phyloP scores from a whole-genome alignment of 2,113 vertebrate genomes.

The Zonotrichia leucophrys region DNA sequence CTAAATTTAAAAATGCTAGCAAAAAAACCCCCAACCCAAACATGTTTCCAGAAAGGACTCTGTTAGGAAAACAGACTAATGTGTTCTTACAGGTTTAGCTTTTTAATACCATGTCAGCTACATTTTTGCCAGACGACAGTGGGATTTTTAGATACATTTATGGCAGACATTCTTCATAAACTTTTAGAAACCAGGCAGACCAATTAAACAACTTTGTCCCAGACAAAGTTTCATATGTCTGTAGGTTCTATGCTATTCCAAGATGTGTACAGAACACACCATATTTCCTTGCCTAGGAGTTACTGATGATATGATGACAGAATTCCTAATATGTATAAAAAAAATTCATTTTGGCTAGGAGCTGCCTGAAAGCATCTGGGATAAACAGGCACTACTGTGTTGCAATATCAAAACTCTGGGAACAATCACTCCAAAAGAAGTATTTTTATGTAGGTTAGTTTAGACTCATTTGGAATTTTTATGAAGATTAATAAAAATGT shows the following conservation, averaged over 20 bases:
- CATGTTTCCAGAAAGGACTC: not conserved
- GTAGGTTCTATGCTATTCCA: not conserved
- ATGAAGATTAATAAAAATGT: not conserved
- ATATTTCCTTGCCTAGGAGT: not conserved
- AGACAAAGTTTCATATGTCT: not conserved
- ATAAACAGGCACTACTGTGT: not conserved
- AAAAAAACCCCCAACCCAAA: not conserved
- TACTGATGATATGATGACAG: not conserved
- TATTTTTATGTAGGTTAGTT: not conserved
- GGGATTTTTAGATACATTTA: constrained; percentile 6
- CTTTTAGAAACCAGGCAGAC: constrained; percentile 12
- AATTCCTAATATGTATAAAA: not conserved
- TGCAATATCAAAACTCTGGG: not conserved
- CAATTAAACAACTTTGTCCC: not conserved
- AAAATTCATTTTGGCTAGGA: not conserved
- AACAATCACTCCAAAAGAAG: not conserved
- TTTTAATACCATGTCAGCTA: not conserved
- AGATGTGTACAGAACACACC: not conserved
- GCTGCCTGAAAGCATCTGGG: not conserved
- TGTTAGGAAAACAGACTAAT: not conserved
- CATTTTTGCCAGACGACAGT: not conserved
- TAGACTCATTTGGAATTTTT: not conserved
- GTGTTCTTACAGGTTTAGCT: not conserved
- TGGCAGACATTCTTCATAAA: not conserved
- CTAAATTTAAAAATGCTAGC: not conserved